Percentiles rank a stretch among this genome's conserved stretches.
These are phyloP conservation scores for Magallana ariakensis DNA, from an alignment of 1,140 invertebrate species.

Conservation along the genomic window DNA sequence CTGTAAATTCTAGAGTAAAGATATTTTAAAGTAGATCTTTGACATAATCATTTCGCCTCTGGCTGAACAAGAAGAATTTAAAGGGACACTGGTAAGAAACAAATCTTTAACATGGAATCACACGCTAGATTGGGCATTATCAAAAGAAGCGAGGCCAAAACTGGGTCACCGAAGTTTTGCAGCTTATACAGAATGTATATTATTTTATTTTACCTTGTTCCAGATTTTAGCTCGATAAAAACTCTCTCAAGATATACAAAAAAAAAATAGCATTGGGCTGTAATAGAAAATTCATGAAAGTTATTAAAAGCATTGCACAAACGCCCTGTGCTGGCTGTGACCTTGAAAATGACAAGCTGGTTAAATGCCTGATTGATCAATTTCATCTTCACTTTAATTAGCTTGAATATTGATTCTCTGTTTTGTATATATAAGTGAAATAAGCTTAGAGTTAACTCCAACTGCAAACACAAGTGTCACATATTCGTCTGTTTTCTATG, in stretches of 20 bases:
- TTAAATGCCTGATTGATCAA: neutral
- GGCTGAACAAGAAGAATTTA: slow-evolving; percentile 15
- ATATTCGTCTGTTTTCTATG: too few relatives aligned
- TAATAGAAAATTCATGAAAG: slow-evolving; percentile 32
- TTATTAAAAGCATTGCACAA: neutral
- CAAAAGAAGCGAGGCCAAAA: neutral
- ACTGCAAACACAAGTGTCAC: too few relatives aligned
- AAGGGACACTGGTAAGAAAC: slow-evolving; percentile 8
- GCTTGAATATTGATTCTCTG: neutral
- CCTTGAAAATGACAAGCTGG: neutral
- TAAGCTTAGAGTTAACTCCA: too few relatives aligned
- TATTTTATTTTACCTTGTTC: slow-evolving; percentile 26
- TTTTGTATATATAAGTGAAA: neutral
- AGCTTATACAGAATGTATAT: slow-evolving; percentile 13
- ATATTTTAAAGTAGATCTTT: slow-evolving; percentile 7
- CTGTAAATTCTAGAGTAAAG: neutral
- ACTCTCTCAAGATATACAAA: neutral
- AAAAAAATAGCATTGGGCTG: neutral
- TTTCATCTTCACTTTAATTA: slow-evolving; percentile 26
- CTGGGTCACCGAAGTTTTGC: neutral
- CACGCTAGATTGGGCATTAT: slow-evolving; percentile 19
- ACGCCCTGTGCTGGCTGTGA: neutral
- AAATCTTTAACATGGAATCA: slow-evolving; percentile 27
- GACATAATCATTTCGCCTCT: slow-evolving; percentile 12
- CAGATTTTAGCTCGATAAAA: slow-evolving; percentile 24